These are phyloP conservation scores for Tamias sibiricus DNA, from an alignment of 2,113 vertebrate genomes.

Conservation along the genomic window DNA sequence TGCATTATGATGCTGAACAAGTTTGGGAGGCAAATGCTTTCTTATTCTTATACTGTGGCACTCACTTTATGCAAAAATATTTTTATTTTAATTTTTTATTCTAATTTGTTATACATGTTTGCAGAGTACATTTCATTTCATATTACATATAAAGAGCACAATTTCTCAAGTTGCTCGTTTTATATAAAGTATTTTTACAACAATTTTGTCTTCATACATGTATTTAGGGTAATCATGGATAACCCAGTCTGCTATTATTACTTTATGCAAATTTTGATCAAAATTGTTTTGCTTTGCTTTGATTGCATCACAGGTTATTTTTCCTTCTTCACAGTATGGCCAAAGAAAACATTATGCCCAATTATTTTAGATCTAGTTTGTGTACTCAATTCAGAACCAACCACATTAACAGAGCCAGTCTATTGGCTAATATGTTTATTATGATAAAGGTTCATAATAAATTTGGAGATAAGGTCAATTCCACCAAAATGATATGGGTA, in stretches of 20 bases:
- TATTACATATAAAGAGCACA: no score
- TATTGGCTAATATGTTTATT: neutral
- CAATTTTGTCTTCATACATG: no score
- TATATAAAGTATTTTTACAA: no score
- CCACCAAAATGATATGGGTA: neutral
- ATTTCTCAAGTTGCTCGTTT: no score
- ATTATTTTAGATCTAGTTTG: neutral
- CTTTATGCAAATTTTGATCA: neutral
- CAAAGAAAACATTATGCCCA: neutral
- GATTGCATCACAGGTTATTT: neutral
- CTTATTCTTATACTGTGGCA: neutral
- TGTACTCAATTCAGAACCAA: neutral
- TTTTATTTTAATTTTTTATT: no score
- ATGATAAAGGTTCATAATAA: neutral
- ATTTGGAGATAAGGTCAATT: neutral
- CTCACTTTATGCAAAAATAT: neutral
- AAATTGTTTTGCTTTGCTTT: neutral
- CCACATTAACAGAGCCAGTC: neutral
- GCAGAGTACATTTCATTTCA: no score
- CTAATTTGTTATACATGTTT: no score
- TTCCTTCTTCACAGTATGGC: neutral
- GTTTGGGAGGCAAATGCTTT: neutral
- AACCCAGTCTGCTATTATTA: no score
- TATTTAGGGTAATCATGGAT: no score
- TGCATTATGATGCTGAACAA: neutral